Conservation (phyloP, 2,888 invertebrate species). For the Heliconius ethilla region DNA sequence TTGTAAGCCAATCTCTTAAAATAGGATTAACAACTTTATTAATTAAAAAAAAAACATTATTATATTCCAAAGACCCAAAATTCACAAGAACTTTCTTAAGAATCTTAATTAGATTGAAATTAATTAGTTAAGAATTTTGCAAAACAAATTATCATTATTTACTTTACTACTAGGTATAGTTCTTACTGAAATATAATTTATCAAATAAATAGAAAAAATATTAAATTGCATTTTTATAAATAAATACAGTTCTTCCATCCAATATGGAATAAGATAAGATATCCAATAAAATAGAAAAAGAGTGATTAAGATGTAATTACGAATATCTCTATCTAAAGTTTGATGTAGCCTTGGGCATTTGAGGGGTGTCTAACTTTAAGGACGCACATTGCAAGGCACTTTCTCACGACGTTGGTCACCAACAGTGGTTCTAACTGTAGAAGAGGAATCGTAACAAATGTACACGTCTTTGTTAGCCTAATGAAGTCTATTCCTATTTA, state of each 20-base stretch:
- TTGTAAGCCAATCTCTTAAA: neutral
- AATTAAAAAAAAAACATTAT: neutral
- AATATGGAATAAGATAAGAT: too few relatives aligned
- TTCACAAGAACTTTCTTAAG: neutral
- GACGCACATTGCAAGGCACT: too few relatives aligned
- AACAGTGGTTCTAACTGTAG: too few relatives aligned
- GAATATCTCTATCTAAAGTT: neutral
- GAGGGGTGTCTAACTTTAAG: too few relatives aligned
- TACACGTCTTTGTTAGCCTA: too few relatives aligned
- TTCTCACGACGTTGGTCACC: too few relatives aligned
- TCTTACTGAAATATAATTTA: neutral
- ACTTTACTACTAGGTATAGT: neutral
- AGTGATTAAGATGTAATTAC: neutral
- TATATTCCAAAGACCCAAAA: neutral
- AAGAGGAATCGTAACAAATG: too few relatives aligned
- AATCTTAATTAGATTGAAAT: neutral
- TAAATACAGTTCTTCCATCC: too few relatives aligned
- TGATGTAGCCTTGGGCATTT: neutral
- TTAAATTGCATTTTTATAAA: neutral
- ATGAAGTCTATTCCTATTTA: too few relatives aligned
- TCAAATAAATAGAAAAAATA: neutral
- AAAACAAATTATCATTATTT: neutral
- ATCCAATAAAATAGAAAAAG: too few relatives aligned
- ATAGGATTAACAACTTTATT: neutral
- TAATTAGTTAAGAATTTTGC: neutral